Evolutionary conservation across 2,888 invertebrate genomes (phyloP).

Genomic region (Idaea dimidiata): DNA sequence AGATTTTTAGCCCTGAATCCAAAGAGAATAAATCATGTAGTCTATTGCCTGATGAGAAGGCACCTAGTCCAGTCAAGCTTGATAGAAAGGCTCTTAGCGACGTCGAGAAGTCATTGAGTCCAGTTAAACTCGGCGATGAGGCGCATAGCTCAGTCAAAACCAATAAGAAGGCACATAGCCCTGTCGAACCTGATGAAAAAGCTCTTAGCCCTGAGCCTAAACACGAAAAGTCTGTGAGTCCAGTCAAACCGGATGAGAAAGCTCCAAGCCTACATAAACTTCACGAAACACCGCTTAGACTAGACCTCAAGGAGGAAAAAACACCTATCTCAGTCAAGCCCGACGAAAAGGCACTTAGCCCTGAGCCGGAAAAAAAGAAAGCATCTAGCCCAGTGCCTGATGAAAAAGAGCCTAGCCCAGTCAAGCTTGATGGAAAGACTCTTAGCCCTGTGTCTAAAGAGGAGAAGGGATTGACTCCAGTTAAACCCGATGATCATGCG

Average conservation of each 20-base stretch:
- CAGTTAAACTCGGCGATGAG: too few species aligned
- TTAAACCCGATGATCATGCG: conserved; percentile 7
- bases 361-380: conserved; percentile 11
- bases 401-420: conserved; percentile 8
- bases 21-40: conserved; percentile 3
- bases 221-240: conserved; percentile 13
- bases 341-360: conserved; percentile 16
- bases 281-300: conserved; percentile 10
- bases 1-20: conserved; percentile 12
- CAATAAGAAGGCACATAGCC: neutral
- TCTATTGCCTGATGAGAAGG: conserved; percentile 6
- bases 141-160: too few species aligned
- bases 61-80: conserved; percentile 1
- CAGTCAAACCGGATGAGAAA: conserved; percentile 11
- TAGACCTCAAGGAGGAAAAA: conserved; percentile 11
- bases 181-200: conserved; percentile 12
- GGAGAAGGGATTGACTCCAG: conserved; percentile 9
- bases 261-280: neutral
- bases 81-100: conserved; percentile 12
- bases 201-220: neutral
- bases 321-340: conserved; percentile 1
- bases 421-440: conserved; percentile 7
- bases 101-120: conserved; percentile 10
- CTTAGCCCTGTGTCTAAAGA: conserved; percentile 7
- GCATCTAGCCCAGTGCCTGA: conserved; percentile 11